Base-by-base conservation (phyloP, 2,888 invertebrate genomes). In the Protonemura montana region DNA sequence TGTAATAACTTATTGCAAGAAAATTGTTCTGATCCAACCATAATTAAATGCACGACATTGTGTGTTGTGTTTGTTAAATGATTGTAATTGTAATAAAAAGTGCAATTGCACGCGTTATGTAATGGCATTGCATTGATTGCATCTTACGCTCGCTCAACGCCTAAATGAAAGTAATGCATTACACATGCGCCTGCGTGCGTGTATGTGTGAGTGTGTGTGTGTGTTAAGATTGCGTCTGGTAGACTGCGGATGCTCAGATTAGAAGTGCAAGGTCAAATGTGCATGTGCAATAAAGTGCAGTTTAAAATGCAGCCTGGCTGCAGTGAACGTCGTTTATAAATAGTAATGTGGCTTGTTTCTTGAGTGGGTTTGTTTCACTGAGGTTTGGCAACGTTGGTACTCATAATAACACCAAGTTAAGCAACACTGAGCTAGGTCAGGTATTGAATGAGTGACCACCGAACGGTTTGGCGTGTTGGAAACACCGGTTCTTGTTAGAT, bases 281-380 rank as follows among this genome's bases (percentile, higher is more conserved):
- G 78, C 78, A 78, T 10, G 26, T 59, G 59, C 59, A 59, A 59
- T 59, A 59, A 59, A 59, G 59, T 59, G 59, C 59, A 59, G 59
- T 59, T 59, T 78, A 78, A 78, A 78, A 78, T 78, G 78, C 78
- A 78, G 7, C 25, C 28, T n/a, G 78, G n/a, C 28, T 26, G 27
- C 26, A 78, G n/a, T 78, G 26, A 26, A 78, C 28, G 27, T 78
- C 26, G 27, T 1, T 59, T 35, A 35, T 35, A 35, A 3, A 35
- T 35, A 35, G 35, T 35, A 35, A 3, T 3, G 3, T 10, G 3
- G 10, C 3, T 35, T 35, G 35, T 10, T 3, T 35, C 5, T 6
- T 6, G 35, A 35, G 35, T 35, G 35, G n/a, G n/a, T n/a, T n/a
- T n/a, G n/a, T n/a, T 35, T 35, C 35, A 10, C 35, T 35, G 35